Conservation (phyloP, 1,140 invertebrate genomes). For the Plectrocnemia conspersa region DNA sequence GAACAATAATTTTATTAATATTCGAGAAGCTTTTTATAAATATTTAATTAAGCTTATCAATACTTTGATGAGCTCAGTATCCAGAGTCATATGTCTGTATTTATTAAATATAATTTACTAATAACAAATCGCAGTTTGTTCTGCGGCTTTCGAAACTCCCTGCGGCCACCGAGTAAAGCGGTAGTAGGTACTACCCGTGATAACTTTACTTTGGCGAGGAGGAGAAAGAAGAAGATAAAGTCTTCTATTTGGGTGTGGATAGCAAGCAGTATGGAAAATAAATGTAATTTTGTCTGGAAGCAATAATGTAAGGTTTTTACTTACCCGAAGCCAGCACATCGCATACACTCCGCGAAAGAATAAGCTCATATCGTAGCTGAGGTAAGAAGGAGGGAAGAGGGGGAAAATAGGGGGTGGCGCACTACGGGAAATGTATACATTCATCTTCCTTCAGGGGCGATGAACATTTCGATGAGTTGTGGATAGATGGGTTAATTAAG, state of each 20-base stretch:
- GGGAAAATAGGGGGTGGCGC: background rate
- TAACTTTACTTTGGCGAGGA: constrained; percentile 35
- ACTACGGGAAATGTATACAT: background rate
- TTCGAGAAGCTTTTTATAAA: no score
- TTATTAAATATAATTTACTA: no score
- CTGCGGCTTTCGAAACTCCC: background rate
- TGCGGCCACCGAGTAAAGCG: background rate
- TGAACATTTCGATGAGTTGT: no score
- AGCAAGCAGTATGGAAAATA: constrained; percentile 35
- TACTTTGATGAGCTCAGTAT: no score
- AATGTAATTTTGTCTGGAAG: constrained; percentile 37
- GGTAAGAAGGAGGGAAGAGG: constrained; percentile 13
- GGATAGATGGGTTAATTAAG: no score
- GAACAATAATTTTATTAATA: background rate
- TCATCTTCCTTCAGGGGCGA: background rate
- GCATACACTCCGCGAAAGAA: constrained; percentile 33
- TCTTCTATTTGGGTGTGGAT: constrained; percentile 35
- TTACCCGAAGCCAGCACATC: constrained; percentile 20
- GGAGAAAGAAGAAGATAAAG: constrained; percentile 32
- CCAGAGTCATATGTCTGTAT: no score
- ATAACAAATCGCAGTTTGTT: no score
- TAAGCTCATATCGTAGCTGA: constrained; percentile 31
- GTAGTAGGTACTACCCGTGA: no score
- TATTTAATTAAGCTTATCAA: no score
- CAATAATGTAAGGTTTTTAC: constrained; percentile 37